Conservation (phyloP, 2,113 vertebrate species). For the Pygathrix nemaeus region DNA sequence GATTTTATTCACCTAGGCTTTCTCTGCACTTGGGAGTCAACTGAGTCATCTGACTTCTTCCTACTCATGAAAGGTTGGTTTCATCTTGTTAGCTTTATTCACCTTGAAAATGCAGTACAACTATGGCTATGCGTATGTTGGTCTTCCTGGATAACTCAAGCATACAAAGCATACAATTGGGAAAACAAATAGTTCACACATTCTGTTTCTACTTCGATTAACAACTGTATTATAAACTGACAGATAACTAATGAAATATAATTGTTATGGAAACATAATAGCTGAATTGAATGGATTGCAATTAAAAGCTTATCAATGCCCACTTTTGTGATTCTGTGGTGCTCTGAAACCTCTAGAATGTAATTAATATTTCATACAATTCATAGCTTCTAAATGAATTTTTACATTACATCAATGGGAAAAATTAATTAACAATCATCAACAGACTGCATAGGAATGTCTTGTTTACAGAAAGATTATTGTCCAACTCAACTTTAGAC, state of each 20-base stretch:
- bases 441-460: slow-evolving; percentile 66
- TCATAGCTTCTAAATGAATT: slow-evolving; percentile 58
- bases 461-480: slow-evolving; percentile 79
- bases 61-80: background rate
- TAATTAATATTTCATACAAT: slow-evolving; percentile 66
- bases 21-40: background rate
- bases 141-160: slow-evolving; percentile 42
- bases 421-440: slow-evolving; percentile 76
- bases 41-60: background rate
- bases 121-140: slow-evolving; percentile 14
- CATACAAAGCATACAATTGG: slow-evolving; percentile 30
- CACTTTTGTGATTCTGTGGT: slow-evolving; percentile 51
- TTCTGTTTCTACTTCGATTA: slow-evolving; percentile 62
- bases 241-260: slow-evolving; percentile 64
- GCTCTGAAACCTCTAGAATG: slow-evolving; percentile 48
- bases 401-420: slow-evolving; percentile 58
- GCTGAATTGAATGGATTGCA: slow-evolving; percentile 58
- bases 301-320: slow-evolving; percentile 75
- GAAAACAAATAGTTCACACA: slow-evolving; percentile 67
- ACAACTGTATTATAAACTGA: slow-evolving; percentile 65
- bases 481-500: slow-evolving; percentile 72
- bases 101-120: slow-evolving; percentile 40
- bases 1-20: background rate
- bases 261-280: slow-evolving; percentile 60
- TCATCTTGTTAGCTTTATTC: slow-evolving; percentile 7